Conservation (phyloP, 2,797 vertebrate species). For the Dryobates pubescens region DNA sequence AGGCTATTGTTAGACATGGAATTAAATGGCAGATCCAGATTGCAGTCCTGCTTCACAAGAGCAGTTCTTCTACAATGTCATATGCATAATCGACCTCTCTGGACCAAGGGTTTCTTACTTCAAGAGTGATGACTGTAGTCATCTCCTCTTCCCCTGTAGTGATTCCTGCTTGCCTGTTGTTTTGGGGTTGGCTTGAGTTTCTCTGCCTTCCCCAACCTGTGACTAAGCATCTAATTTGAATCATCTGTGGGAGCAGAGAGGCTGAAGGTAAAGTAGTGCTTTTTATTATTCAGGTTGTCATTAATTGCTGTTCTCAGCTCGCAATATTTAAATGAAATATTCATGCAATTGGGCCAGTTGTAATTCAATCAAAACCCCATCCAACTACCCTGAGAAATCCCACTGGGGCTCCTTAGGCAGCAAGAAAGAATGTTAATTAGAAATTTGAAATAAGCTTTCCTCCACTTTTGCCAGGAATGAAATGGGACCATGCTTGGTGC, state of each 20-base stretch:
- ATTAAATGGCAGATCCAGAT: no score
- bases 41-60: no score
- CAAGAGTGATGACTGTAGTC: no score
- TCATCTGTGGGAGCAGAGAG: slow-evolving; percentile 5
- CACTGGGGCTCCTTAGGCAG: slow-evolving; percentile 35
- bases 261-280: slow-evolving; percentile 49
- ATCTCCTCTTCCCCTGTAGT: neutral
- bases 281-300: slow-evolving; percentile 52
- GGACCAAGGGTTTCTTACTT: neutral
- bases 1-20: no score
- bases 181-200: neutral
- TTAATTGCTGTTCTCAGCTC: slow-evolving; percentile 61
- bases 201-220: neutral
- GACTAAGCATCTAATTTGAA: slow-evolving; percentile 45
- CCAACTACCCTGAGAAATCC: slow-evolving; percentile 52
- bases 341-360: slow-evolving; percentile 40
- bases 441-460: slow-evolving; percentile 56
- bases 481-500: slow-evolving; percentile 38
- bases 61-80: neutral
- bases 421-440: slow-evolving; percentile 64
- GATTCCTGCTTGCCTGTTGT: no score
- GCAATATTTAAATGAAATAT: slow-evolving; percentile 42
- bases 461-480: slow-evolving; percentile 51
- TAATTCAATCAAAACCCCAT: slow-evolving; percentile 50
- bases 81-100: neutral